Conservation (phyloP, 2,113 vertebrate genomes). For the Amazona vittata region DNA sequence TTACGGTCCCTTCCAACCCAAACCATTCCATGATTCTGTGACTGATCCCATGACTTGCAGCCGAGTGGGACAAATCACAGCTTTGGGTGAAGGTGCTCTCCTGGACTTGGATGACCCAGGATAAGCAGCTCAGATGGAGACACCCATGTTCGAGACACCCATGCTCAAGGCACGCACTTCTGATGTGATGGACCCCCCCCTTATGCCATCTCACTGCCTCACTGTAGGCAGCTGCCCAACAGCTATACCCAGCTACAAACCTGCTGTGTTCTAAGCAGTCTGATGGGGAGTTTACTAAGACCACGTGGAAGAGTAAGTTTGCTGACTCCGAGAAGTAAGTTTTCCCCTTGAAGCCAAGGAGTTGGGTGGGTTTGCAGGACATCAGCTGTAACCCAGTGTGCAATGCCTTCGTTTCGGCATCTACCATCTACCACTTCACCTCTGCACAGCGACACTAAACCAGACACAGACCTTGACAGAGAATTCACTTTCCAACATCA, state of each 20-base stretch:
- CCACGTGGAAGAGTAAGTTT: accelerated
- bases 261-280: background rate
- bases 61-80: background rate
- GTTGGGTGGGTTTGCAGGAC: accelerated
- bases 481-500: background rate
- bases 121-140: background rate
- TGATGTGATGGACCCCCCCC: background rate
- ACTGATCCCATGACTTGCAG: background rate
- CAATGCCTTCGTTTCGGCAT: background rate
- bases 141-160: accelerated
- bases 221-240: accelerated
- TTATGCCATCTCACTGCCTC: background rate
- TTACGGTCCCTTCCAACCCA: background rate
- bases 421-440: background rate
- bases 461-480: background rate
- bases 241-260: accelerated
- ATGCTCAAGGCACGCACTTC: accelerated
- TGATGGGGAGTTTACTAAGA: background rate
- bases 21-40: background rate
- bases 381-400: background rate
- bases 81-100: background rate
- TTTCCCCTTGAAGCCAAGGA: background rate
- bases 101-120: background rate
- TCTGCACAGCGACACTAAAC: background rate
- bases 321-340: background rate